A percentile compares a stretch with the other conserved stretches of the same genome.
phyloP scores from a whole-genome alignment of 2,888 invertebrate genomes.

The Trichopria drosophilae region DNA sequence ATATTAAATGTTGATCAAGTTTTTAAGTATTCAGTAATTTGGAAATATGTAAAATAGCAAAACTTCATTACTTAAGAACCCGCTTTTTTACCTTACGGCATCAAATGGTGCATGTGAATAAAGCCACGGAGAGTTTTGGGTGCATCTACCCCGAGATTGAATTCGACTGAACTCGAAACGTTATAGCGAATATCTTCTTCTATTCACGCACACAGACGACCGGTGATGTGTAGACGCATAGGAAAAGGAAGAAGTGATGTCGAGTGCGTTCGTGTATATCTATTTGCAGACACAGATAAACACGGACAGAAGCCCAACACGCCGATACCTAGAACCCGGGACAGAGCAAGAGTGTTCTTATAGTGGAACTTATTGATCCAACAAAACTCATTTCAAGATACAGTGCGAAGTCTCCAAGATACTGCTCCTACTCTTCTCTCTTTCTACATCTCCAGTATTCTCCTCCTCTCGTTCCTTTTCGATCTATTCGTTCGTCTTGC shows the following conservation, averaged over 20 bases:
- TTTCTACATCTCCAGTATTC: slow-evolving; percentile 41
- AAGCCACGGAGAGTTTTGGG: background rate
- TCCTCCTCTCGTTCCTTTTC: slow-evolving; percentile 30
- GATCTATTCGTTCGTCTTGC: slow-evolving; percentile 35
- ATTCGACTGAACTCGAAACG: slow-evolving; percentile 55
- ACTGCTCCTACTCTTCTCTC: slow-evolving; percentile 51
- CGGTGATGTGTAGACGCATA: slow-evolving; percentile 37
- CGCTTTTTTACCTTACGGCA: too few species aligned
- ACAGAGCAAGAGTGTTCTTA: slow-evolving; percentile 58
- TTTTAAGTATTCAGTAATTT: too few species aligned
- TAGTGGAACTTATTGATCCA: slow-evolving; percentile 60
- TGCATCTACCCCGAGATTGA: slow-evolving; percentile 44
- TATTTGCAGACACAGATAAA: slow-evolving; percentile 59
- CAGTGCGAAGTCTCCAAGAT: slow-evolving; percentile 60
- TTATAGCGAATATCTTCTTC: too few species aligned
- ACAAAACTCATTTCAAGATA: slow-evolving; percentile 61
- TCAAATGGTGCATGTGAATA: too few species aligned
- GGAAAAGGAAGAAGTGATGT: slow-evolving; percentile 41
- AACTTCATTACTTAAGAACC: too few species aligned
- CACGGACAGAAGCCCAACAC: slow-evolving; percentile 53
- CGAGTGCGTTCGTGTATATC: slow-evolving; percentile 54
- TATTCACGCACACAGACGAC: too few species aligned
- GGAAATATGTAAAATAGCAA: too few species aligned
- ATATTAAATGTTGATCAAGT: too few species aligned
- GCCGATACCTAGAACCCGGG: slow-evolving; percentile 47